Percentiles rank a stretch among this genome's conserved stretches.
Evolutionary conservation across 2,888 invertebrate species (phyloP).

Genomic region (Lepidonotus clava): DNA sequence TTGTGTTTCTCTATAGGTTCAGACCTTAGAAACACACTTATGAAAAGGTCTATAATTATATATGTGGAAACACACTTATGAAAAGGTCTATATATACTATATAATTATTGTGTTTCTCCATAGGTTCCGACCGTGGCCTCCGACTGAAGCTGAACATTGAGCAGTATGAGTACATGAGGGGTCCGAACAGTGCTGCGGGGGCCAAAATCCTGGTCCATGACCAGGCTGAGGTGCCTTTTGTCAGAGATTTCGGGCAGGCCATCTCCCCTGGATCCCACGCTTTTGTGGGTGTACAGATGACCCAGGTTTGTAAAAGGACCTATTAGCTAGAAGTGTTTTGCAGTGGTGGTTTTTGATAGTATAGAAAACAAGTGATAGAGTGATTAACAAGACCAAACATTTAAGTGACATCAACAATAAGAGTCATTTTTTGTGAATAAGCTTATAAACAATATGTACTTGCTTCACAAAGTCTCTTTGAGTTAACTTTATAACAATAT

Average conservation of each 20-base stretch:
- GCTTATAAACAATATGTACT: too few relatives aligned
- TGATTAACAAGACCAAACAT: too few relatives aligned
- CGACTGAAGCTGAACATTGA: slow-evolving; percentile 60
- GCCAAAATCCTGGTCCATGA: slow-evolving; percentile 58
- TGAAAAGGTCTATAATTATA: too few relatives aligned
- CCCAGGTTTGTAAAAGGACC: slow-evolving; percentile 7
- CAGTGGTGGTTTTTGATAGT: background rate
- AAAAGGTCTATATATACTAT: too few relatives aligned
- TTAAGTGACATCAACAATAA: too few relatives aligned
- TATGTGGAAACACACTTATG: too few relatives aligned
- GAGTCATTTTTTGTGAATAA: background rate
- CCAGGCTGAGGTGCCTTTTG: slow-evolving; percentile 58
- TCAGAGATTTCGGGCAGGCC: slow-evolving; percentile 58
- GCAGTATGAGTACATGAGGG: slow-evolving; percentile 64
- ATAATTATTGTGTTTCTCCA: too few relatives aligned
- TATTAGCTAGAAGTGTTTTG: background rate
- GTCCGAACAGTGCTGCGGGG: slow-evolving; percentile 61
- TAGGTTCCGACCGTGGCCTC: slow-evolving; percentile 57
- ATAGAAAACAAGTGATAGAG: background rate
- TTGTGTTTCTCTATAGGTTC: too few relatives aligned
- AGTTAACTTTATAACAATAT: too few relatives aligned
- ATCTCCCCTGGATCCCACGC: slow-evolving; percentile 58
- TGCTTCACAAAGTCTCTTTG: too few relatives aligned
- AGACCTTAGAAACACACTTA: too few relatives aligned
- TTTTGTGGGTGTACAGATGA: slow-evolving; percentile 53